Evolutionary conservation across 2,797 vertebrate species (phyloP), one percentile per base, ranked within the genome.

Genomic region (Otolemur crassicaudatus): DNA sequence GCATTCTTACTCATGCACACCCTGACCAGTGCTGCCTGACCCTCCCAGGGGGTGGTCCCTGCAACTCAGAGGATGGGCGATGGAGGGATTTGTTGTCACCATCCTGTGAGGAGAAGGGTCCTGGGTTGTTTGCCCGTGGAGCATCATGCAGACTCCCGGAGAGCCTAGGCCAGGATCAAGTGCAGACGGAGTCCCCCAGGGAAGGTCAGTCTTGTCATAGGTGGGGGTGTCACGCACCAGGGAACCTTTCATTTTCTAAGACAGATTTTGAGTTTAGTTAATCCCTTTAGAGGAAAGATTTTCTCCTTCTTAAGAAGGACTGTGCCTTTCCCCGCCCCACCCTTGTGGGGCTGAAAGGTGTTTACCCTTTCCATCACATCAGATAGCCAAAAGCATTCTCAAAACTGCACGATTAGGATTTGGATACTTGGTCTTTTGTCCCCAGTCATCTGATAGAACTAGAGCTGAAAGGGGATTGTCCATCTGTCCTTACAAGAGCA

Each of bases 41-140:
- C 31, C 22, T 73, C 29, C 31, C 72, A 4, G 20, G 3, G 16
- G 22, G 17, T 8, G 1, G 37, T n/a, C 27, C 90, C 53, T 53
- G 56, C 29, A 12, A n/a, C 17, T 7, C 11, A 23, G 23, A 16
- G 0, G 0, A 12, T 14, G 2, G 2, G 20, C 0, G 0, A 9
- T 10, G 2, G 2, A 31, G 49, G 1, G 16, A 0, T 60, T 40
- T 73, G 60, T 5, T 84, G 2, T 11, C 27, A 13, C 16, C 17
- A 4, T 17, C 13, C 56, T 17, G 2, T 29, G n/a, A 77, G 40
- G 53, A 46, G 40, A 65, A 61, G 40, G 17, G 19, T 29, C 27
- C 67, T 25, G 27, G 73, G 7, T 20, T 27, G 3, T 37, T 19
- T 13, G 5, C 25, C 34, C 19, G 7, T 31, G 75, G n/a, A 37